A percentile compares a stretch with the other conserved stretches of the same genome.
Evolutionary conservation across 1,140 invertebrate genomes (phyloP).

Genomic region (Lepidotrigona ventralis): DNA sequence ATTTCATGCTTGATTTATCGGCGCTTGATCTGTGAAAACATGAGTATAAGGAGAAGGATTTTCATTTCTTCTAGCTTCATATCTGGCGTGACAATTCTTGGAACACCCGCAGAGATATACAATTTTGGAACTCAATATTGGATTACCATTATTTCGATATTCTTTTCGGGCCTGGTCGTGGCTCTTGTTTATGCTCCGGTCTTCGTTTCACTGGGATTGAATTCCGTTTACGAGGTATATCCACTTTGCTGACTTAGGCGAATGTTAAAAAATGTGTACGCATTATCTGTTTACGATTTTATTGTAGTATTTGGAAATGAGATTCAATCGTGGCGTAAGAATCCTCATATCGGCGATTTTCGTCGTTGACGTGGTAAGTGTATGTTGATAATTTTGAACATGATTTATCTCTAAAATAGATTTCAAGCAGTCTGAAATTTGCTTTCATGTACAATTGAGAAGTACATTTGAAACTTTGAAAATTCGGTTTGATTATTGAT

Average conservation of each 20-base stretch:
- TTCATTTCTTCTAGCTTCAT: slow-evolving; percentile 84
- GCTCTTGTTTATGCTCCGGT: slow-evolving; percentile 90
- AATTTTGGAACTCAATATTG: slow-evolving; percentile 91
- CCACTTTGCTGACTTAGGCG: too few species aligned
- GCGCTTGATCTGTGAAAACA: background rate
- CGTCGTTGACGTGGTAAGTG: slow-evolving; percentile 85
- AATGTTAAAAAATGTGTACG: background rate
- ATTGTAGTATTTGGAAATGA: slow-evolving; percentile 88
- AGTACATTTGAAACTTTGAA: background rate
- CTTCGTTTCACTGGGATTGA: slow-evolving; percentile 88
- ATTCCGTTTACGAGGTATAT: slow-evolving; percentile 91
- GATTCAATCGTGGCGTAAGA: slow-evolving; percentile 84
- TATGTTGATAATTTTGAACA: slow-evolving; percentile 12
- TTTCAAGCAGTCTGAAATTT: background rate
- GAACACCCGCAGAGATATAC: slow-evolving; percentile 93
- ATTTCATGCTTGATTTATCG: background rate
- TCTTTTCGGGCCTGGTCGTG: slow-evolving; percentile 85
- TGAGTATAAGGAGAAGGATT: background rate
- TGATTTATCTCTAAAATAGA: too few species aligned
- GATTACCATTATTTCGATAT: slow-evolving; percentile 85
- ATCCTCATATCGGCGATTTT: slow-evolving; percentile 86
- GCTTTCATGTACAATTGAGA: background rate
- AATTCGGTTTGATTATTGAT: slow-evolving; percentile 7
- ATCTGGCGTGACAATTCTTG: slow-evolving; percentile 93
- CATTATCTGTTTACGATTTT: slow-evolving; percentile 9